Evolutionary conservation across 2,888 invertebrate species (phyloP), one percentile per base, ranked within the genome.

Genomic region (Drosophila birchii): DNA sequence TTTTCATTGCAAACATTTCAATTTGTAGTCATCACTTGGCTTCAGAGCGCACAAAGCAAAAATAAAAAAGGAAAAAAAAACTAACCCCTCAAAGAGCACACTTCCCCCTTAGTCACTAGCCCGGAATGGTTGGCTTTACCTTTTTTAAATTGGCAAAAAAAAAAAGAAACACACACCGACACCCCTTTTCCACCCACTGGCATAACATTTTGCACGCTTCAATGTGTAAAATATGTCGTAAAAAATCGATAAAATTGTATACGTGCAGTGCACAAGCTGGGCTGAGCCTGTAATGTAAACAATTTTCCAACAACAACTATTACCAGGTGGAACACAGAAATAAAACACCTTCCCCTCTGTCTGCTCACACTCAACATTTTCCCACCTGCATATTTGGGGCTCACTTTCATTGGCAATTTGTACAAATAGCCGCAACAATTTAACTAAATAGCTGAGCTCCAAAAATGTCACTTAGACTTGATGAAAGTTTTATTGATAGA

Each of bases 401-500:
- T 60, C 86, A 71, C 68, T 83, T 79, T 59, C 80, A 70, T 63
- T 66, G 87, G 72, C 81, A 84, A 84, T 88, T 88, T 88, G 75
- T 67, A 67, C 63, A 84, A 88, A 80, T 83, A 76, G 78, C 62
- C 67, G 41, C 64, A 80, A 67, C 70, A 56, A 71, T 88, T 86
- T 88, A 75, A 51, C 62, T 57, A 66, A 82, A 71, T 60, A 67
- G 54, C 43, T 18, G 60, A 59, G 51, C n/a, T 26, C 36, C 56
- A 23, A 78, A 66, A 60, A 62, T 63, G 61, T 66, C 77, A 68
- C 70, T 80, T 73, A 72, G 67, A 49, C 68, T 44, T 83, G 76
- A 86, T 80, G 76, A 88, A 86, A 75, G 47, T 84, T 82, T 80
- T 82, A 82, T 83, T 86, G 81, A 77, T 79, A 51, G 73, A 67